phyloP scores from a whole-genome alignment of 2,888 invertebrate genomes.

The Diloba caeruleocephala region DNA sequence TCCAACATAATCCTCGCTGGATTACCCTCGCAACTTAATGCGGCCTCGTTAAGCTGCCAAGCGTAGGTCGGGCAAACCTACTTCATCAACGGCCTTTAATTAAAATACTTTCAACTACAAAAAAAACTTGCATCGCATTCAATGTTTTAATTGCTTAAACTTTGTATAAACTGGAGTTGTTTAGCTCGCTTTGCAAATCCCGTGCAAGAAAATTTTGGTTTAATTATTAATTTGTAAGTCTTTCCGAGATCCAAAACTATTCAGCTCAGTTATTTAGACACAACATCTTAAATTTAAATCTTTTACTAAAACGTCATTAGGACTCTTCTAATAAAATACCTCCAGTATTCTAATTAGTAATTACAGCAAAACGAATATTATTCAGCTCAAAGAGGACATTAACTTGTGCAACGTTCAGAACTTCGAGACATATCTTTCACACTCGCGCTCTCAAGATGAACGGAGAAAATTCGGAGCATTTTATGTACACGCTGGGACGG shows the following conservation, averaged over 20 bases:
- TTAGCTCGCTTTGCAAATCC: neutral
- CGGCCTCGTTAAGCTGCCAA: conserved; percentile 26
- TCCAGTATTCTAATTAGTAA: conserved; percentile 2
- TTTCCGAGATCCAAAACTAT: too few relatives aligned
- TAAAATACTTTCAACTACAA: conserved; percentile 33
- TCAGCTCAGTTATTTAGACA: too few relatives aligned
- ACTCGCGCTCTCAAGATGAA: neutral
- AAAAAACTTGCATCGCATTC: conserved; percentile 11
- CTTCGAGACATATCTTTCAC: neutral
- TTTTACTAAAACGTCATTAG: too few relatives aligned
- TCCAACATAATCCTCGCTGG: too few relatives aligned
- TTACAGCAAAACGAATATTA: conserved; percentile 1
- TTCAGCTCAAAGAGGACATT: conserved; percentile 1
- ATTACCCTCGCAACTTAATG: conserved; percentile 6
- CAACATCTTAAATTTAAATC: too few relatives aligned
- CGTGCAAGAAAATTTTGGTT: too few relatives aligned
- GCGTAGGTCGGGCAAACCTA: conserved; percentile 20
- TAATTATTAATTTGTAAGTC: conserved; percentile 2
- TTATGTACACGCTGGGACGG: neutral
- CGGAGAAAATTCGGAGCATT: conserved; percentile 10
- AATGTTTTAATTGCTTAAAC: conserved; percentile 35
- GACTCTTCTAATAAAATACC: neutral
- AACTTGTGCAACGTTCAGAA: neutral
- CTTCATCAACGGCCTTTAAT: conserved; percentile 31
- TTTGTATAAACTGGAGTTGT: conserved; percentile 6